Percentiles rank a stretch among this genome's conserved stretches.
Conservation (phyloP, 2,888 invertebrate species). For the Yponomeuta plumbellus region DNA sequence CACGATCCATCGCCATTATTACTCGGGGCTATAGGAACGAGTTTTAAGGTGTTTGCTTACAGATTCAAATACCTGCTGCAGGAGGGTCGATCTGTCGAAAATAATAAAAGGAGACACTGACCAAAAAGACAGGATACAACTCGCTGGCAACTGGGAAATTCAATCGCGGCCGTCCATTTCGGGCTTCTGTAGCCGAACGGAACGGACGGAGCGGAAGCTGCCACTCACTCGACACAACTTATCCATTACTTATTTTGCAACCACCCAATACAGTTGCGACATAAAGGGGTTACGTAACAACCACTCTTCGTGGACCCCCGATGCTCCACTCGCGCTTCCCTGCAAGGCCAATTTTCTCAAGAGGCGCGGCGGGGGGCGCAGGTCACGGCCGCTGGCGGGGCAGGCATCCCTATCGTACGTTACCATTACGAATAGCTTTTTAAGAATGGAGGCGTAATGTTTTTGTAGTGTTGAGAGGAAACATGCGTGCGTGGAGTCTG, state of each 20-base stretch:
- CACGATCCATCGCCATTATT: too few species aligned
- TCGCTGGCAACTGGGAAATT: background rate
- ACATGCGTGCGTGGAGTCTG: conserved; percentile 22
- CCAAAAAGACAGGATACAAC: background rate
- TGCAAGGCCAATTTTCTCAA: conserved; percentile 2
- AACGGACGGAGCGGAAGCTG: conserved; percentile 38
- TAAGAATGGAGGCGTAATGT: conserved; percentile 32
- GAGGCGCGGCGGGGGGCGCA: conserved; percentile 9
- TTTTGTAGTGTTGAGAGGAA: conserved; percentile 32
- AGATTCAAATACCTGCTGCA: too few species aligned
- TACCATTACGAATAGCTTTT: conserved; percentile 31
- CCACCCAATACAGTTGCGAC: conserved; percentile 42
- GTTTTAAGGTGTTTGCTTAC: too few species aligned
- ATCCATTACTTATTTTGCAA: conserved; percentile 47
- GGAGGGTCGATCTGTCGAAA: too few species aligned
- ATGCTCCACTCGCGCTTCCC: background rate
- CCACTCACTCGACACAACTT: conserved; percentile 63
- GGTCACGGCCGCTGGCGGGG: conserved; percentile 25
- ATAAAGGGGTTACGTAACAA: conserved; percentile 52
- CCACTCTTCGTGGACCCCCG: conserved; percentile 10
- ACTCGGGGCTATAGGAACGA: too few species aligned
- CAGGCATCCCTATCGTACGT: conserved; percentile 26
- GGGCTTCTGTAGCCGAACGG: background rate
- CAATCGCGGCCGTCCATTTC: conserved; percentile 5
- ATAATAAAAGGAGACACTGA: too few species aligned